Base-by-base conservation (phyloP, 2,888 invertebrate genomes). In the Spicauda simplicius region DNA sequence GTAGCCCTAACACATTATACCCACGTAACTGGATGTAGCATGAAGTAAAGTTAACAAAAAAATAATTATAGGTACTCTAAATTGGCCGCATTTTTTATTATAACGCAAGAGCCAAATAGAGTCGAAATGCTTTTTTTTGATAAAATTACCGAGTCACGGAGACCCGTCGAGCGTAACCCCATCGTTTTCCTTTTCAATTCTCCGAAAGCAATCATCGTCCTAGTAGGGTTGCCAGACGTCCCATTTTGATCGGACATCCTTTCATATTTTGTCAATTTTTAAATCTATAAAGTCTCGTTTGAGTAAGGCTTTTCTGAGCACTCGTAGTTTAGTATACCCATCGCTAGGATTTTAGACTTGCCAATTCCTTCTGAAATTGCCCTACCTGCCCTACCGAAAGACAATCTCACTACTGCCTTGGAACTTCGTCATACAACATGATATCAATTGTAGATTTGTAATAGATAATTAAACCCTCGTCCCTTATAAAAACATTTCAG, bases 171-270 rank as follows among this genome's bases (percentile, higher is more conserved):
- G 84, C 88, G 88, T 87, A 88, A 85, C 85, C 81, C 84, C 81
- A 80, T 81, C 85, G 80, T 87, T 89, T 86, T 85, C 87, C 86
- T 84, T 77, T 81, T 82, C 84, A 76, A 76, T 89, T 90, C 90
- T 88, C 81, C 85, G 89, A 86, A 91, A 83, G 80, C 87, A 91
- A 92, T 92, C 91, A 91, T 82, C 72, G 80, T 79, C n/a, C 16
- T n/a, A 3, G 2, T 45, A 45, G 45, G 45, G 45, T 45, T 45
- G n/a, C n/a, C 45, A n/a, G 11, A 2, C 45, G 5, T 45, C 6
- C 6, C 45, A 5, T 5, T n/a, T 37, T 37, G 8, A 2, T 37
- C 37, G 37, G 37, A 37, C 8, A 37, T 37, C 2, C 3, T 25
- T 25, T 4, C 25, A 25, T 25, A 25, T 25, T 25, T 25, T 5